Conservation (phyloP, 1,140 invertebrate genomes). For the Meloidogyne hapla region DNA sequence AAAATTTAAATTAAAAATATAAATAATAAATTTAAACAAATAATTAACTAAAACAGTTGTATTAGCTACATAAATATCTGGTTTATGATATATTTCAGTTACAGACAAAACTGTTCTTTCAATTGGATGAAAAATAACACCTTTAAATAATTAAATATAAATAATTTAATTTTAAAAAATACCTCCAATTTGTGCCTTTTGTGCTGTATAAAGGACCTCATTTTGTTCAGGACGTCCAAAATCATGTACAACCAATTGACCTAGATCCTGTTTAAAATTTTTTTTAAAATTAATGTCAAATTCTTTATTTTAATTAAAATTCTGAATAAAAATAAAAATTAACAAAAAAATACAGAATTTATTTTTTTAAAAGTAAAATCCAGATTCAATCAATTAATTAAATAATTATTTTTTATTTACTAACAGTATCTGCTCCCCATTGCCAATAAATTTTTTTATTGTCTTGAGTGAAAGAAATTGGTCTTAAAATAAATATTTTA, state of each 20-base stretch:
- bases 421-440: conserved; percentile 52
- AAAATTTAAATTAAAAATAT: too few relatives aligned
- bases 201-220: conserved; percentile 59
- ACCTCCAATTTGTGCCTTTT: conserved; percentile 53
- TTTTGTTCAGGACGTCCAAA: conserved; percentile 57
- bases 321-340: too few relatives aligned
- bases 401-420: too few relatives aligned
- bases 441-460: conserved; percentile 62
- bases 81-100: conserved; percentile 61
- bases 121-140: conserved; percentile 56
- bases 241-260: conserved; percentile 55
- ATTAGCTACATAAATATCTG: conserved; percentile 61
- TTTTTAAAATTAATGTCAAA: neutral
- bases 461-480: conserved; percentile 57
- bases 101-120: conserved; percentile 60
- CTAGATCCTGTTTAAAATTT: conserved; percentile 46
- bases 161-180: conserved; percentile 6
- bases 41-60: conserved; percentile 50
- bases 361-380: too few relatives aligned
- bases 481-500: conserved; percentile 45
- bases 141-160: neutral
- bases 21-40: neutral
- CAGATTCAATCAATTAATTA: too few relatives aligned
- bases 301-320: neutral
- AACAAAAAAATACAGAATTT: too few relatives aligned